Conservation (phyloP, 2,797 vertebrate species). For the Scomberomorus guttatus region DNA sequence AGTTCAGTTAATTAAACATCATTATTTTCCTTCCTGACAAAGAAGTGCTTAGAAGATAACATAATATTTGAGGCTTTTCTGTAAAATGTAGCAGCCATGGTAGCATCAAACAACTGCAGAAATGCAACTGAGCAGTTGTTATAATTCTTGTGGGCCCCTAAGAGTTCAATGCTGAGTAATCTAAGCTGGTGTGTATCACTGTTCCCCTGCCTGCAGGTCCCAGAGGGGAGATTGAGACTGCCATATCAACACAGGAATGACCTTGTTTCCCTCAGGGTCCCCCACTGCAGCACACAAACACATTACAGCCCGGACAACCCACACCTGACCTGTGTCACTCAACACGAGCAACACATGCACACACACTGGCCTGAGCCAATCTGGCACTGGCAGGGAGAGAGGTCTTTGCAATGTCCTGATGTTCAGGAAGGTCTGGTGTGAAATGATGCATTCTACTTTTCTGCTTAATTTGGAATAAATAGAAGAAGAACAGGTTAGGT, state of each 20-base stretch:
- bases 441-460: background rate
- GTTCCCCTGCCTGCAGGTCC: slow-evolving; percentile 66
- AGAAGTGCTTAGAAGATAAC: background rate
- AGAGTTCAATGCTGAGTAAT: slow-evolving; percentile 67
- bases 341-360: slow-evolving; percentile 70
- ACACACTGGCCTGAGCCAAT: slow-evolving; percentile 22
- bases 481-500: background rate
- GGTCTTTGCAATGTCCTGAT: background rate
- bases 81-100: background rate
- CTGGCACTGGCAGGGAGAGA: background rate
- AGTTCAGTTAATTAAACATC: background rate
- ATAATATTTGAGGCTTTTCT: slow-evolving; percentile 1
- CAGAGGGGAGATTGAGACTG: slow-evolving; percentile 77
- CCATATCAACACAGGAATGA: slow-evolving; percentile 75
- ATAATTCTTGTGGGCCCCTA: slow-evolving; percentile 47
- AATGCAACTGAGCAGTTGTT: slow-evolving; percentile 54
- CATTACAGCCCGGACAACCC: slow-evolving; percentile 56
- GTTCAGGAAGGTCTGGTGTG: background rate
- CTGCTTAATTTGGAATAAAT: background rate
- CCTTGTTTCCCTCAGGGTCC: slow-evolving; percentile 67
- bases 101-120: slow-evolving; percentile 28
- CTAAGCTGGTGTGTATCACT: slow-evolving; percentile 71
- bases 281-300: slow-evolving; percentile 64
- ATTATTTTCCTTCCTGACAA: background rate
- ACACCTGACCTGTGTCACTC: slow-evolving; percentile 75